Evolutionary conservation across 2,888 invertebrate genomes (phyloP).

Genomic region (Heliconius aoede): DNA sequence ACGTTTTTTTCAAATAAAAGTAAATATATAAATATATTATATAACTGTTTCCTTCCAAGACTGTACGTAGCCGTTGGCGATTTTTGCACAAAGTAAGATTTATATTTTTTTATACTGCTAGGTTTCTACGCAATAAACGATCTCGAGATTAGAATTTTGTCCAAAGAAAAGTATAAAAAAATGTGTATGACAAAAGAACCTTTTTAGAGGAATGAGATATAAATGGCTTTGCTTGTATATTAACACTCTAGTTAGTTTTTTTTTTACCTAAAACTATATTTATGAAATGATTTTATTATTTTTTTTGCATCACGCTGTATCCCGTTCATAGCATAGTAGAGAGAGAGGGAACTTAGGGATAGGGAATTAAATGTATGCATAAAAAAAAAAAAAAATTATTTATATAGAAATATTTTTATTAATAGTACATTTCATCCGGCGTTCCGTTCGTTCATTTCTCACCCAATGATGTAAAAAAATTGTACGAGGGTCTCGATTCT

Average conservation of each 20-base stretch:
- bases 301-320: neutral
- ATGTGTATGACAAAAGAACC: slow-evolving; percentile 6
- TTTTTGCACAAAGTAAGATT: neutral
- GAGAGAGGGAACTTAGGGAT: too few relatives aligned
- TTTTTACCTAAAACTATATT: neutral
- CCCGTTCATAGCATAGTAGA: neutral
- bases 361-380: too few relatives aligned
- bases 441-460: slow-evolving; percentile 6
- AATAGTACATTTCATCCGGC: neutral
- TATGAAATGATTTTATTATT: neutral
- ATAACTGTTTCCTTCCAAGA: neutral
- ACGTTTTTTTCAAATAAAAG: too few relatives aligned
- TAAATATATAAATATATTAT: neutral
- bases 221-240: slow-evolving; percentile 1
- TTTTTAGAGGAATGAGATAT: slow-evolving; percentile 19
- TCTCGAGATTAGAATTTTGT: slow-evolving; percentile 12
- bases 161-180: slow-evolving; percentile 2
- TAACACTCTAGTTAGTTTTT: neutral
- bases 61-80: neutral
- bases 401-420: neutral
- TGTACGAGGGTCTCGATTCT: slow-evolving; percentile 3
- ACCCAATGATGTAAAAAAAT: slow-evolving; percentile 24
- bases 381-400: neutral
- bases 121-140: neutral
- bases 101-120: neutral